These are phyloP conservation scores for Sarcophaga peregrina DNA, from an alignment of 1,140 invertebrate species.

Conservation along the genomic window DNA sequence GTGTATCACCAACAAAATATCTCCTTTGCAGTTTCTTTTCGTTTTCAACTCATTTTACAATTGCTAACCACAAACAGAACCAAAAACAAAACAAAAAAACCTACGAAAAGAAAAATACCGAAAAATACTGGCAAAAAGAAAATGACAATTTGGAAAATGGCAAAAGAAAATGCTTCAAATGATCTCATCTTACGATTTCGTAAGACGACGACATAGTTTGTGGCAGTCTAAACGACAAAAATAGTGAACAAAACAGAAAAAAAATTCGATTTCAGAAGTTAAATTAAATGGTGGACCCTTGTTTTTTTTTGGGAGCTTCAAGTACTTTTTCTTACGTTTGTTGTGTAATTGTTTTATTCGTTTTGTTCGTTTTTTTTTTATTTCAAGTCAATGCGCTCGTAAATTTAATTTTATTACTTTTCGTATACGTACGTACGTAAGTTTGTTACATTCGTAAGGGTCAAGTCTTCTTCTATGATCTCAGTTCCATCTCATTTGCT, in stretches of 20 bases:
- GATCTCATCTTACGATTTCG: constrained; percentile 36
- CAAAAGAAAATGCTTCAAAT: constrained; percentile 23
- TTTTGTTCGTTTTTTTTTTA: not conserved
- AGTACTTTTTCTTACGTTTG: constrained; percentile 15
- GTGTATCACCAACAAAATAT: constrained; percentile 43
- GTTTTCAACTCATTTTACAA: constrained; percentile 9
- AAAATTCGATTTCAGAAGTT: constrained; percentile 34
- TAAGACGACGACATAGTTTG: constrained; percentile 19
- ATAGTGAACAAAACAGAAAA: too few species aligned
- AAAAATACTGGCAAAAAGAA: constrained; percentile 22
- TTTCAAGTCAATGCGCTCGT: not conserved
- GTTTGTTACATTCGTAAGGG: constrained; percentile 1
- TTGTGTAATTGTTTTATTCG: constrained; percentile 29
- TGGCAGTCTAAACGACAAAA: not conserved
- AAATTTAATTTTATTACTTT: constrained; percentile 36
- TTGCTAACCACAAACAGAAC: too few species aligned
- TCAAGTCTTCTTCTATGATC: constrained; percentile 35
- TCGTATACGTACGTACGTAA: too few species aligned
- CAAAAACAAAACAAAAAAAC: too few species aligned
- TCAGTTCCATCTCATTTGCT: constrained; percentile 36
- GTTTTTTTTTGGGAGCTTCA: not conserved
- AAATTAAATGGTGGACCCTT: too few species aligned
- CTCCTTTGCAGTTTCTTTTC: not conserved
- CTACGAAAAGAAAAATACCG: too few species aligned
- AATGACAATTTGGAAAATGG: constrained; percentile 35